These are phyloP conservation scores for Otus sunia DNA, from an alignment of 2,113 vertebrate genomes.

Conservation along the genomic window DNA sequence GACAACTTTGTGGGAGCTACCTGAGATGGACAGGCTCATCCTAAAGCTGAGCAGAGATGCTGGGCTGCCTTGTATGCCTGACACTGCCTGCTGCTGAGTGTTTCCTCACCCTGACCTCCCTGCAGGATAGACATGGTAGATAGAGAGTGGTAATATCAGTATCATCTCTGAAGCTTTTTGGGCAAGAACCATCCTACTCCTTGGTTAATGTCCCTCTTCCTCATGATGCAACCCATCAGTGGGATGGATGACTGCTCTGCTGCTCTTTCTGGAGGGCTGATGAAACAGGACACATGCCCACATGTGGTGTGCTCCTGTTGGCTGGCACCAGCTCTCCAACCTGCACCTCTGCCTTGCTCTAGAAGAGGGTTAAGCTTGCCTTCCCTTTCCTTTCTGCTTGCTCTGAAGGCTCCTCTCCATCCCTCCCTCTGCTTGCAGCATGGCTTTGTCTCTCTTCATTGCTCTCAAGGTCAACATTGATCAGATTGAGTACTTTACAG, in stretches of 20 bases:
- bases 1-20: neutral
- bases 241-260: neutral
- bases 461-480: constrained; percentile 75
- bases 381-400: neutral
- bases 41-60: neutral
- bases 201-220: neutral
- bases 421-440: neutral
- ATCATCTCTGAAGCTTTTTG: neutral
- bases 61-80: neutral
- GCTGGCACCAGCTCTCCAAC: neutral
- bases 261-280: neutral
- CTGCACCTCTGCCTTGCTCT: neutral
- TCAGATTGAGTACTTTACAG: constrained; percentile 66
- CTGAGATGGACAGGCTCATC: neutral
- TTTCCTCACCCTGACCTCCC: neutral
- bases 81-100: no score
- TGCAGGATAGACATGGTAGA: neutral
- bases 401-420: neutral
- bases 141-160: no score
- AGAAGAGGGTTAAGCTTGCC: neutral
- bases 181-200: neutral
- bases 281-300: neutral
- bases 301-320: neutral
- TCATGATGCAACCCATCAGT: neutral
- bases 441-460: constrained; percentile 27